Base-by-base conservation (phyloP, 1,140 invertebrate species). In the Drosophila azteca region DNA sequence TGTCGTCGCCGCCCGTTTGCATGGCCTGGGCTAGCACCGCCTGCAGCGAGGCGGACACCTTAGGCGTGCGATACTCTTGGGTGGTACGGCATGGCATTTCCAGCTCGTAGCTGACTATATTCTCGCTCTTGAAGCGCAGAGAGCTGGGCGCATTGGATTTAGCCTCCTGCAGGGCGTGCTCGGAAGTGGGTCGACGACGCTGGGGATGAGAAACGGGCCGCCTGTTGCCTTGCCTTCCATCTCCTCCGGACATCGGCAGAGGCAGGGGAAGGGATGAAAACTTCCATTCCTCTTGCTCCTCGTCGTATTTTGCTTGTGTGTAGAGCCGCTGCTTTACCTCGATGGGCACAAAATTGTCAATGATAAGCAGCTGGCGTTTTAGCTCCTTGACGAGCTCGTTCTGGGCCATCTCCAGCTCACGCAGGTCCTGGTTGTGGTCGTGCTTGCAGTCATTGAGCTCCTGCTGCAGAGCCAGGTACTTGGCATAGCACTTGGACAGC, bases 341-440 rank as follows among this genome's bases (percentile, higher is more conserved):
- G 3, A 95, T 93, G 9, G 98, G 98, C 85, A 99, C 97, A 92
- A 99, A 99, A 92, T 99, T 99, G 83, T 99, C 98, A 62, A 99
- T 98, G 45, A 99, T 96, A 8, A 99, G 93, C 85, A 96, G 95
- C 63, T 95, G 95, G n/a, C 96, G 93, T 76, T 97, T 96, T 49
- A 97, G 92, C 79, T 96, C 93, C 90, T 95, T 95, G 1, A 95
- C 96, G 31, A 98, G 93, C 75, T 96, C 95, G 87, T 96, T 95
- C 78, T 97, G 95, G 1, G 95, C 95, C 90, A 95, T 94, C 90
- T 97, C 96, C 22, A 97, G 89, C 58, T 97, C 96, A 64, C 96
- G 93, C 60, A 96, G 92, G 78, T 98, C 96, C 50, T 94, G 93
- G 55, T 95, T 95, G 81, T 96, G 96, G 68, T 97, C 95, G 70